Conservation (phyloP, 2,113 vertebrate species). For the Ammodytes dubius region DNA sequence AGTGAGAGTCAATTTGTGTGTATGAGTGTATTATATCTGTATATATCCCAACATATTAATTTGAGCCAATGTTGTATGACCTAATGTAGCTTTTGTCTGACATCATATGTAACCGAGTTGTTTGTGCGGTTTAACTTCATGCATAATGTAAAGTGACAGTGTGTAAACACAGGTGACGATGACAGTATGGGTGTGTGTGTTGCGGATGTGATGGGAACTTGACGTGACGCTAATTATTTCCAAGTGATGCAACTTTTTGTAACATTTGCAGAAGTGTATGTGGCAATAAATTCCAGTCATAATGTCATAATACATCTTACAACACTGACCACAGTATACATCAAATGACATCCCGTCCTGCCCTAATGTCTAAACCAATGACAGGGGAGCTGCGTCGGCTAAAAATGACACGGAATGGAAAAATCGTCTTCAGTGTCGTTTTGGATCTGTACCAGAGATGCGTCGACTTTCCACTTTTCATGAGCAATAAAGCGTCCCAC, state of each 20-base stretch:
- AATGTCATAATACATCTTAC: conserved; percentile 51
- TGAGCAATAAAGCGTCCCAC: conserved; percentile 39
- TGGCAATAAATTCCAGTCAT: conserved; percentile 65
- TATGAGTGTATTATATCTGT: background rate
- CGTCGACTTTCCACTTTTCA: conserved; percentile 61
- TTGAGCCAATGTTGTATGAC: background rate
- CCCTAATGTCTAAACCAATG: conserved; percentile 33
- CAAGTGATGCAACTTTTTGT: conserved; percentile 62
- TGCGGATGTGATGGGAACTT: conserved; percentile 30
- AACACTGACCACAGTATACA: conserved; percentile 49
- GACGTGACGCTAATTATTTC: conserved; percentile 56
- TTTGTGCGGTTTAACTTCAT: background rate
- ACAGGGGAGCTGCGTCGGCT: conserved; percentile 30
- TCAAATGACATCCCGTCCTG: conserved; percentile 53
- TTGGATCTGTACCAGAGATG: conserved; percentile 39
- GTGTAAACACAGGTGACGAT: conserved; percentile 25
- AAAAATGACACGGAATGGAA: conserved; percentile 58
- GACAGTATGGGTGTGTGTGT: conserved; percentile 43
- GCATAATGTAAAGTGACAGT: background rate
- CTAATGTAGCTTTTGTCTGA: background rate
- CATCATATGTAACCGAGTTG: background rate
- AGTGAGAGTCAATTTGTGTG: background rate
- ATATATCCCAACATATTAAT: background rate
- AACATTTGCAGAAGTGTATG: conserved; percentile 49
- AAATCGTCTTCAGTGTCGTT: conserved; percentile 42